Base-by-base conservation (phyloP, 2,113 vertebrate genomes). In the Vicugna pacos region DNA sequence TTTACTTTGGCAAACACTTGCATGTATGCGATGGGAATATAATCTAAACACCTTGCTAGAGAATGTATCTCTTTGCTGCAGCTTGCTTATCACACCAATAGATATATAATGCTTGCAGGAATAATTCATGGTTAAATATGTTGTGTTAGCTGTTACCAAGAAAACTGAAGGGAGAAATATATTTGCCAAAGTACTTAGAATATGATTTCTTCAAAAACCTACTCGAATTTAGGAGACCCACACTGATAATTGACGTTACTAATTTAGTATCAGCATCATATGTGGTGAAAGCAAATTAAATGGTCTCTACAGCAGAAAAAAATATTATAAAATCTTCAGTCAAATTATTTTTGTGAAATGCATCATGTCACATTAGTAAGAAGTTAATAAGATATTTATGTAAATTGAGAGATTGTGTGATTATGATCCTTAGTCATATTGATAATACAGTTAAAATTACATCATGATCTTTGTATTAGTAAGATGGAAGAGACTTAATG, bases 1-100 rank as follows among this genome's bases (percentile, higher is more conserved):
- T 97, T 97, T 98, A 86, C 77, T 97, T 84, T 84, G 20, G 72
- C 89, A 98, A 98, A 98, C 50, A 95, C 16, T 89, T 17, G 1
- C 0, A 5, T 58, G 14, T 93, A 96, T 95, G 86, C 73, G 97
- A 48, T 54, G 86, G 13, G 1, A 97, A 92, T 94, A 97, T 96
- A 89, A 98, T 89, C 93, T 97, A 90, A 97, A 87, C 8, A 77
- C 20, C 94, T 98, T 98, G 93, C 98, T 98, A 98, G 65, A 98
- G 96, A 96, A 93, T 42, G 12, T 97, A 96, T 98, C 96, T 98
- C 50, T 84, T 92, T 93, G 69, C 95, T 97, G 81, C 95, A 98
- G 46, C 60, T 98, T 98, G 85, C 82, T 97, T 98, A 93, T 97
- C 87, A 54, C 94, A 93, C 19, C 84, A 20, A 69, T 96, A 85